These are phyloP conservation scores for Hipparchia semele DNA, from an alignment of 2,888 invertebrate genomes.

Conservation along the genomic window DNA sequence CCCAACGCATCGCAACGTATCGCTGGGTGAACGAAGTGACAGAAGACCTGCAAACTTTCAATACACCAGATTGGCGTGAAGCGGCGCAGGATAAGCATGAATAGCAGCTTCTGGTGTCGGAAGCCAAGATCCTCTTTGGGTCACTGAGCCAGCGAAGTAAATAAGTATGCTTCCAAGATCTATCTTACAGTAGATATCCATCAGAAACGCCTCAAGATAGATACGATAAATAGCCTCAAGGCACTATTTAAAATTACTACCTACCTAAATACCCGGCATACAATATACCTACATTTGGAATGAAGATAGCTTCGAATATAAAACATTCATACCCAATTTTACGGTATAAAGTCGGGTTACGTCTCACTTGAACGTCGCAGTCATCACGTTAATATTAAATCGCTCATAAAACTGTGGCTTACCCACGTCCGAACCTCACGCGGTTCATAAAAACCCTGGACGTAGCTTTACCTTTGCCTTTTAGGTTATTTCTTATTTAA, in stretches of 20 bases:
- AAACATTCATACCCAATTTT: slow-evolving; percentile 35
- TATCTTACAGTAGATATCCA: too few relatives aligned
- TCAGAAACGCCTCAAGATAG: too few relatives aligned
- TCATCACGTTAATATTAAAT: slow-evolving; percentile 38
- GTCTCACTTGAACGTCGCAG: slow-evolving; percentile 34
- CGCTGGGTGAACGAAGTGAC: too few relatives aligned
- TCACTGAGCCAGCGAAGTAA: too few relatives aligned
- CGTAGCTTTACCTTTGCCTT: slow-evolving; percentile 26
- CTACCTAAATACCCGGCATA: background rate
- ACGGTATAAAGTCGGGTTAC: slow-evolving; percentile 31
- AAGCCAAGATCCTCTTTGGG: too few relatives aligned
- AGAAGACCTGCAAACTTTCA: too few relatives aligned
- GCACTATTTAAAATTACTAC: background rate
- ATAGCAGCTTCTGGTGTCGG: too few relatives aligned
- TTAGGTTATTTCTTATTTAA: slow-evolving; percentile 26
- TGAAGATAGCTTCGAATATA: background rate
- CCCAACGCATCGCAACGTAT: too few relatives aligned
- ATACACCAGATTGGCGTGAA: too few relatives aligned
- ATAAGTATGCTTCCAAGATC: too few relatives aligned
- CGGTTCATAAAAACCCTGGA: slow-evolving; percentile 28
- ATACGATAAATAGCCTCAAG: too few relatives aligned
- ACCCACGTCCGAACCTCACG: slow-evolving; percentile 32
- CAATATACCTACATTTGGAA: background rate
- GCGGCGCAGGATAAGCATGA: too few relatives aligned
- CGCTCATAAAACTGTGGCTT: slow-evolving; percentile 29